Percentiles rank a stretch among this genome's conserved stretches.
phyloP scores from a whole-genome alignment of 2,113 vertebrate species.

The Ophiodon elongatus region DNA sequence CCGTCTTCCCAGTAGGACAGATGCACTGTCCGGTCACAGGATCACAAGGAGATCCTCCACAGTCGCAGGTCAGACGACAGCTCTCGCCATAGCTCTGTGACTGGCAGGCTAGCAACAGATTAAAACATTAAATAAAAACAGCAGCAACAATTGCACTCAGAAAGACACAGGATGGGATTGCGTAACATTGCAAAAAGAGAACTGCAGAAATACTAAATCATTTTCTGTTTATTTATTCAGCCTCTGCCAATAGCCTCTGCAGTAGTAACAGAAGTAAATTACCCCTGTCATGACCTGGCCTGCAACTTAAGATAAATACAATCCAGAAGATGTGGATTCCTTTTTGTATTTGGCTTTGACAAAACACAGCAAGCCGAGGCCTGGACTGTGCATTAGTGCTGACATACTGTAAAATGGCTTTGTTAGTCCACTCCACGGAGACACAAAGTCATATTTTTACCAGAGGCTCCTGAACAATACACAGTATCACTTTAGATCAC shows the following conservation, averaged over 20 bases:
- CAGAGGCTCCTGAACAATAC: conserved; percentile 36
- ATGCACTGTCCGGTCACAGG: conserved; percentile 74
- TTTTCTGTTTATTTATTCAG: conserved; percentile 53
- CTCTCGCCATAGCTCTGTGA: conserved; percentile 71
- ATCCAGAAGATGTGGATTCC: conserved; percentile 16
- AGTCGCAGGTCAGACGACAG: conserved; percentile 78
- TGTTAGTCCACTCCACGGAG: conserved; percentile 34
- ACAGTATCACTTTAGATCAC: conserved; percentile 45
- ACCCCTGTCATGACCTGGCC: conserved; percentile 25
- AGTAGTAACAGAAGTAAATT: conserved; percentile 58
- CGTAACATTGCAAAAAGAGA: conserved; percentile 24
- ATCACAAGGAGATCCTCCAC: conserved; percentile 70
- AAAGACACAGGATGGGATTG: background rate
- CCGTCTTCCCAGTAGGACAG: conserved; percentile 83
- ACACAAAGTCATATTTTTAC: conserved; percentile 50
- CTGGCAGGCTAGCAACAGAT: conserved; percentile 68
- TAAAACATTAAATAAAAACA: conserved; percentile 8
- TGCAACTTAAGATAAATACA: conserved; percentile 27
- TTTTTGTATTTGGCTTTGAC: conserved; percentile 33
- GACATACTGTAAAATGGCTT: conserved; percentile 44
- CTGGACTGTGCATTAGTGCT: conserved; percentile 42
- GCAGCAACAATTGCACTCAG: background rate
- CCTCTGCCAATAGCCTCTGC: conserved; percentile 50
- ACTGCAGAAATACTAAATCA: conserved; percentile 16
- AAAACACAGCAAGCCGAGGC: conserved; percentile 39